Base-by-base conservation (phyloP, 2,888 invertebrate species). In the Epinotia ramella region DNA sequence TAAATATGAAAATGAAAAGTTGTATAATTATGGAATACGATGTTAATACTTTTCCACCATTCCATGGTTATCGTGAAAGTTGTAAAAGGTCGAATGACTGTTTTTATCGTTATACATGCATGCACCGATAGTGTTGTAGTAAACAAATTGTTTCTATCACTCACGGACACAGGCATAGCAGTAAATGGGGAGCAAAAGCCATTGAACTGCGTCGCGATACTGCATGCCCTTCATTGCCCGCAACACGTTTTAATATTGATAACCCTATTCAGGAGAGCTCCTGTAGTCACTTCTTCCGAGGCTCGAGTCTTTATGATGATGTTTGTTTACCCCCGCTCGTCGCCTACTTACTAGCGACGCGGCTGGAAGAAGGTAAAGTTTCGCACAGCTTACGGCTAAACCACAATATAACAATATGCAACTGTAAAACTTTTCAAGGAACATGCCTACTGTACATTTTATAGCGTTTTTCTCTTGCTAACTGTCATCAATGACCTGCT, bases 221-320 rank as follows among this genome's bases (percentile, higher is more conserved):
- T 79, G n/a, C n/a, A n/a, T n/a, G 81, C 80, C 83, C 83, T 84
- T 84, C 84, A 86, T 86, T 84, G 88, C 81, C 84, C 84, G 85
- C 85, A 81, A 82, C 84, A 83, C 87, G 89, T 86, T 92, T 91
- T 89, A 93, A 90, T 91, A 93, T 93, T 93, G 89, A 93, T 92
- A 92, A 90, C 92, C 84, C 86, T 84, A 88, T 89, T 90, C 88
- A 89, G 83, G 86, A 87, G 85, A 80, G 85, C 85, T 89, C 87
- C 86, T 86, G 88, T 84, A 85, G 86, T 84, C 84, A 83, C 81
- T 82, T 82, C 84, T 86, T 87, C 84, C 81, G 86, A 86, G 87
- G 86, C 87, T 83, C 80, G 80, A 82, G 86, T 86, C 88, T 93
- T 91, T 91, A 91, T 90, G 89, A 84, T 84, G 86, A 89, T 93